A percentile compares a stretch with the other conserved stretches of the same genome.
Conservation (phyloP, 2,797 vertebrate species). For the Gouania willdenowi region DNA sequence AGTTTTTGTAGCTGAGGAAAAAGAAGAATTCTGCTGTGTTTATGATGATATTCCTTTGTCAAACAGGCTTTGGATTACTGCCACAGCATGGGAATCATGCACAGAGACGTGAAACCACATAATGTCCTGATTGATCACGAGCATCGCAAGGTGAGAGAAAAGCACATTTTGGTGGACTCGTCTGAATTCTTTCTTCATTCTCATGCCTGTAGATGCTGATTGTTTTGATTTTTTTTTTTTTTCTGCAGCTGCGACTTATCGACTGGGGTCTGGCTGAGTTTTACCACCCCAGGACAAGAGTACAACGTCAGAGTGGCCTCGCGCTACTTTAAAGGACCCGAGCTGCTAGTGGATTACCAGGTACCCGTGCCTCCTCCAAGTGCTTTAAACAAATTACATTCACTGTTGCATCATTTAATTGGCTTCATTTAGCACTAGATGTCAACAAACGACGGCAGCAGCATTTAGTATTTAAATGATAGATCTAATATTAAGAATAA, state of each 20-base stretch:
- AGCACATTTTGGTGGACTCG: too few relatives aligned
- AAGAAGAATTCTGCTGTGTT: background rate
- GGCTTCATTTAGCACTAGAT: too few relatives aligned
- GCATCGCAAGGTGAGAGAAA: constrained; percentile 94
- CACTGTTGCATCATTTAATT: too few relatives aligned
- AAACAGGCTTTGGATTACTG: constrained; percentile 91
- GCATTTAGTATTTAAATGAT: too few relatives aligned
- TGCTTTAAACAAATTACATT: too few relatives aligned
- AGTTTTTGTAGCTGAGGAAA: too few relatives aligned
- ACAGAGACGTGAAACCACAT: constrained; percentile 96
- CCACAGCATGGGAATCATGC: constrained; percentile 98
- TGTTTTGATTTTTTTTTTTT: background rate
- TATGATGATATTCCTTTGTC: constrained; percentile 1
- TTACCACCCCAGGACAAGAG: constrained; percentile 94
- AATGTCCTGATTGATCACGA: constrained; percentile 98
- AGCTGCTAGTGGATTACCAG: constrained; percentile 96
- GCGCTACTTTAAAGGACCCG: constrained; percentile 94
- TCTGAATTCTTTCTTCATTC: background rate
- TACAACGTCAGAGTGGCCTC: constrained; percentile 95
- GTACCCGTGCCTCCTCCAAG: too few relatives aligned
- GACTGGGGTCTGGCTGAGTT: constrained; percentile 96
- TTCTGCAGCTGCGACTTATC: constrained; percentile 85
- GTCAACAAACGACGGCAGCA: too few relatives aligned
- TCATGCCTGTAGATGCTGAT: background rate
- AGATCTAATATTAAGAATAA: too few relatives aligned